phyloP scores from a whole-genome alignment of 1,140 invertebrate genomes.

The Drosophila saltans region DNA sequence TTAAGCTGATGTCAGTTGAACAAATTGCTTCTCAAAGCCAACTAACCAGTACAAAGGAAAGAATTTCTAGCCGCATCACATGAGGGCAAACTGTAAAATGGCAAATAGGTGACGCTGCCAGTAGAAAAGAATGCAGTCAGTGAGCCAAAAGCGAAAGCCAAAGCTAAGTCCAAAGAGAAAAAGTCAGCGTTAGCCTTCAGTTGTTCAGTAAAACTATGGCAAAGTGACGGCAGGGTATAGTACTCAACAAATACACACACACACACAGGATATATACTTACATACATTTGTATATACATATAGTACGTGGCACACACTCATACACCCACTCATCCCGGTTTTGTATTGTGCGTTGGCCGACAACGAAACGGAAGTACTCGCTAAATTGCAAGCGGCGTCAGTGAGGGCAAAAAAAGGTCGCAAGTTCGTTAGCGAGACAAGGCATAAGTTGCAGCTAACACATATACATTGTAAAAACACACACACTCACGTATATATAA shows the following conservation, averaged over 20 bases:
- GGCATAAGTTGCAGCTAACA: conserved; percentile 34
- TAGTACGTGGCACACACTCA: conserved; percentile 4
- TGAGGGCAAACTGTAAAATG: conserved; percentile 1
- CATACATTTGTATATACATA: too few relatives aligned
- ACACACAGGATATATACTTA: conserved; percentile 10
- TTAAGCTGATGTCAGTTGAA: conserved; percentile 37
- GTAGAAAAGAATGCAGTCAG: conserved; percentile 18
- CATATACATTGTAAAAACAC: conserved; percentile 21
- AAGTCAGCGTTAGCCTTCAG: not conserved
- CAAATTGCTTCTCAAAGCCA: conserved; percentile 37
- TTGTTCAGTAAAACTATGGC: conserved; percentile 10
- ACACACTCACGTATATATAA: not conserved
- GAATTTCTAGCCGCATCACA: conserved; percentile 24
- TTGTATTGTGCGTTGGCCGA: conserved; percentile 27
- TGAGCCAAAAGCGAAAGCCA: conserved; percentile 7
- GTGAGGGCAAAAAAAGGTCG: conserved; percentile 49
- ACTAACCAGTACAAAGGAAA: conserved; percentile 38
- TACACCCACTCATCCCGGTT: conserved; percentile 3
- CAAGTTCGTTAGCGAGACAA: conserved; percentile 49
- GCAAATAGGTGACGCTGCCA: conserved; percentile 27
- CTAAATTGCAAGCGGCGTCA: conserved; percentile 45
- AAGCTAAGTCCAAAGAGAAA: conserved; percentile 5
- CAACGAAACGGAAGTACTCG: conserved; percentile 42
- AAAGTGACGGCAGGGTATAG: conserved; percentile 23
- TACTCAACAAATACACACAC: conserved; percentile 16